Percentiles rank a stretch among this genome's conserved stretches.
phyloP scores from a whole-genome alignment of 2,113 vertebrate species.

The Meriones unguiculatus region DNA sequence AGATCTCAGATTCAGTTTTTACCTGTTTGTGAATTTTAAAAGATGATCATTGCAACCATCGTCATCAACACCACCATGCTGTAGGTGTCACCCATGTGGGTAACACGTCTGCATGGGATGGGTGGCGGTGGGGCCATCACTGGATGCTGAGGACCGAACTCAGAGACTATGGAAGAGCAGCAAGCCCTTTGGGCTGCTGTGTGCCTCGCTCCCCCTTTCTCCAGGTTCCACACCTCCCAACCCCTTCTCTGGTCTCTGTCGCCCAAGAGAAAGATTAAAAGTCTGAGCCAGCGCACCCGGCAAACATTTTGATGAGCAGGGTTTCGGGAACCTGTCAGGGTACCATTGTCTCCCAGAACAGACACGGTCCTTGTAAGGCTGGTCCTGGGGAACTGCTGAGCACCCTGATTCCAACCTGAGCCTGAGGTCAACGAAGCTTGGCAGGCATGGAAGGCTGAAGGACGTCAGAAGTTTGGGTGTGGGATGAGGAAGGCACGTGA shows the following conservation, averaged over 20 bases:
- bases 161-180: not conserved
- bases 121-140: not conserved
- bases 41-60: not conserved
- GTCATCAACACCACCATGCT: not conserved
- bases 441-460: slow-evolving; percentile 25
- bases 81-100: not conserved
- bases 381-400: not conserved
- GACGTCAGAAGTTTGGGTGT: slow-evolving; percentile 39
- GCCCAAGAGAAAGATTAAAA: not conserved
- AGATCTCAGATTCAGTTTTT: not conserved
- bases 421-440: not conserved
- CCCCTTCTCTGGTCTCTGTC: not conserved
- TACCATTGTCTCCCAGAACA: not conserved
- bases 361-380: not conserved
- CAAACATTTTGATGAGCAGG: not conserved
- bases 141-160: not conserved
- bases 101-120: not conserved
- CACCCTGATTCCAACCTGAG: not conserved
- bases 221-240: too few species aligned
- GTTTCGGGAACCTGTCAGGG: not conserved
- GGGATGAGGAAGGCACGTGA: not conserved
- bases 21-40: not conserved
- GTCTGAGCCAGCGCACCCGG: not conserved
- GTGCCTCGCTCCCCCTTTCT: accelerated
- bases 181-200: not conserved